These are phyloP conservation scores for Aradus depressus DNA, from an alignment of 2,888 invertebrate species.

Conservation along the genomic window DNA sequence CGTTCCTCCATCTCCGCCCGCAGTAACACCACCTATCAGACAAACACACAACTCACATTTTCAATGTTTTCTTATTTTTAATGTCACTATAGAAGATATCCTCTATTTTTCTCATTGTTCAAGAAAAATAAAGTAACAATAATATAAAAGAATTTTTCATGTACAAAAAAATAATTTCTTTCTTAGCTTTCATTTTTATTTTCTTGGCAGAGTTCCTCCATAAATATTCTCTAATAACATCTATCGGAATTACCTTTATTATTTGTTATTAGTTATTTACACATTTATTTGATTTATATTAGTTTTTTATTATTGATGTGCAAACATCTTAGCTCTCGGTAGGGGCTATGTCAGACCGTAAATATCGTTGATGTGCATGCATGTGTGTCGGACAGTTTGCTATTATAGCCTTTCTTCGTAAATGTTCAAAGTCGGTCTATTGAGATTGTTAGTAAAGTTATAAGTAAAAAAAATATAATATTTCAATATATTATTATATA, in stretches of 20 bases:
- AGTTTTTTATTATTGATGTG: no score
- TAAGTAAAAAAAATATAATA: not conserved
- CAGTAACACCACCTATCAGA: conserved; percentile 33
- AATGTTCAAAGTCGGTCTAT: not conserved
- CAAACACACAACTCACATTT: not conserved
- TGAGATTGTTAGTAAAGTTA: not conserved
- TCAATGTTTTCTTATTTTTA: not conserved
- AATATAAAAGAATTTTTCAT: not conserved
- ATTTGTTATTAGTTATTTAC: no score
- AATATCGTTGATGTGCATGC: no score
- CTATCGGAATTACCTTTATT: no score
- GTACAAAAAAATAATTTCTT: not conserved
- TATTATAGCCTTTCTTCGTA: not conserved
- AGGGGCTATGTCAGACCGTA: no score
- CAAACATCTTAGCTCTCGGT: no score
- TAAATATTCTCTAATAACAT: no score
- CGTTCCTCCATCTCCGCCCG: conserved; percentile 77
- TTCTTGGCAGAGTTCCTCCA: no score
- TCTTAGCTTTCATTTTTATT: no score
- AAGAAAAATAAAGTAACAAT: not conserved
- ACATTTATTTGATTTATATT: no score
- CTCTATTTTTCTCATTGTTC: not conserved
- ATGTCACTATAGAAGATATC: not conserved
- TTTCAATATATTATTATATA: no score
- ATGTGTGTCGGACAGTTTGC: no score